A percentile compares a stretch with the other conserved stretches of the same genome.
phyloP scores from a whole-genome alignment of 2,797 vertebrate genomes.

The Natrix natrix region DNA sequence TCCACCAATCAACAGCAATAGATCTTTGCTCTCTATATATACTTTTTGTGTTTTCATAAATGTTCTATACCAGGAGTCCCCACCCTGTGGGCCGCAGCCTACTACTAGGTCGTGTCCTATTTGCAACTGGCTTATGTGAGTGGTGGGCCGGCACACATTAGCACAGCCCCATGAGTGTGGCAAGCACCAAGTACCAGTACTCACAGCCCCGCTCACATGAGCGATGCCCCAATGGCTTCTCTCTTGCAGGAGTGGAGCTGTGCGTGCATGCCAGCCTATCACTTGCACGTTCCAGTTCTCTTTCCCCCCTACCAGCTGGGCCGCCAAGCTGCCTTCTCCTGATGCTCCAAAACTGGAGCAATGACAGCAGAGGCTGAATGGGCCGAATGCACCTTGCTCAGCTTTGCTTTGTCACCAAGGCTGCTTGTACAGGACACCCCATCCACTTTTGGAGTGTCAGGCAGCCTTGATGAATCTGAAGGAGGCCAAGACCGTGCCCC shows the following conservation, averaged over 20 bases:
- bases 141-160: neutral
- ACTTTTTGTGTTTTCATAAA: neutral
- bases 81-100: neutral
- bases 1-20: neutral
- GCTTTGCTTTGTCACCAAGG: neutral
- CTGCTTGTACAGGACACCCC: neutral
- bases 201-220: neutral
- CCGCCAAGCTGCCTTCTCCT: neutral
- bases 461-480: neutral
- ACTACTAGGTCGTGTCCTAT: neutral
- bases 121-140: neutral
- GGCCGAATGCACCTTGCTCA: neutral
- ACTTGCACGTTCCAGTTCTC: rapidly evolving
- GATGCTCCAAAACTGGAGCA: neutral
- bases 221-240: neutral
- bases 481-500: neutral
- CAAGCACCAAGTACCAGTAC: too few relatives aligned
- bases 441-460: neutral
- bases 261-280: rapidly evolving
- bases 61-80: neutral
- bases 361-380: neutral
- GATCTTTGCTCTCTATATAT: neutral
- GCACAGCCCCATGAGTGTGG: too few relatives aligned
- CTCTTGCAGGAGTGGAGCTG: neutral
- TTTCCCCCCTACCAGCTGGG: neutral